Percentiles rank a stretch among this genome's conserved stretches.
phyloP scores from a whole-genome alignment of 2,888 invertebrate species.

The Sphaeridia pumilis region DNA sequence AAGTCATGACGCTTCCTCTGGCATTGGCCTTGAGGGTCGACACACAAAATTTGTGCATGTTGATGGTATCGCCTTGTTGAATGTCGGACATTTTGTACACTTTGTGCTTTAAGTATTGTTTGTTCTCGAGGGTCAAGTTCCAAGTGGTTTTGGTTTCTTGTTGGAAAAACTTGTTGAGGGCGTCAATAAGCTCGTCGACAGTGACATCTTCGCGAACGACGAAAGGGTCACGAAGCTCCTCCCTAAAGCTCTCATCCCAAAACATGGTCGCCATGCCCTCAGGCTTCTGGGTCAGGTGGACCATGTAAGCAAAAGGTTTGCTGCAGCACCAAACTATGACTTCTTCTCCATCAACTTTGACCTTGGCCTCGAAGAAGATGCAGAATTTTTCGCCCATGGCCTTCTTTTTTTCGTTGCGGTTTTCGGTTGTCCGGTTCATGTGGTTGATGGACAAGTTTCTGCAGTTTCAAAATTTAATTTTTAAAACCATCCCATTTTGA shows the following conservation, averaged over 20 bases:
- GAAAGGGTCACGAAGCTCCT: background rate
- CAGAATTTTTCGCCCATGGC: background rate
- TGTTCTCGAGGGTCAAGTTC: background rate
- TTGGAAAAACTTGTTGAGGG: background rate
- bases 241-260: constrained; percentile 1
- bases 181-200: background rate
- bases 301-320: constrained; percentile 2
- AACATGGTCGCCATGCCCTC: constrained; percentile 2
- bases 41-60: background rate
- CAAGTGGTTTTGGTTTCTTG: constrained; percentile 3
- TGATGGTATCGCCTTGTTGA: background rate
- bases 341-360: background rate
- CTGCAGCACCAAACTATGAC: constrained; percentile 1
- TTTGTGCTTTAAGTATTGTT: background rate
- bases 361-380: background rate
- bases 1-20: background rate
- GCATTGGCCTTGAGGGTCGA: background rate
- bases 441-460: background rate
- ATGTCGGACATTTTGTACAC: background rate
- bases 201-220: background rate
- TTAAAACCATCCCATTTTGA: too few species aligned
- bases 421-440: background rate
- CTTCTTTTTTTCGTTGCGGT: background rate
- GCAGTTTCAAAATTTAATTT: too few species aligned
- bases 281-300: background rate